Base-by-base conservation (phyloP, 2,797 vertebrate species). In the Myotis pilosus region DNA sequence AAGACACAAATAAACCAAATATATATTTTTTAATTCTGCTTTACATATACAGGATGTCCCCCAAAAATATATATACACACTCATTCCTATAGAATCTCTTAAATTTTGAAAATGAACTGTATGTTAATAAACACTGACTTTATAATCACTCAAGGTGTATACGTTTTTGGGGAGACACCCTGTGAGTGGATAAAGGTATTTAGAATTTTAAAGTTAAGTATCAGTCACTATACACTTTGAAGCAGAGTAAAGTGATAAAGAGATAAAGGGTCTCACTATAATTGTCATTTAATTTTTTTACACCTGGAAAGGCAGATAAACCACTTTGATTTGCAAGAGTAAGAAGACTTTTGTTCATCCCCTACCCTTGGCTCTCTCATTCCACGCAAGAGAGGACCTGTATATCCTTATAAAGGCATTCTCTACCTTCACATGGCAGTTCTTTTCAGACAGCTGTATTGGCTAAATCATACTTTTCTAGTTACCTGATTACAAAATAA, bases 1-100 rank as follows among this genome's bases (percentile, higher is more conserved):
- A 95, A 96, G 62, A 89, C 17, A 79, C 88, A 95, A 89, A 96
- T 94, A 84, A 94, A 53, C 95, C 74, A 69, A 36, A 60, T 28
- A 28, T 60, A 57, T 57, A 25, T 28, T 23, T 9, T 23, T 57
- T 57, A 55, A 30, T 62, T 62, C 6, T 93, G 95, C 90, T 96
- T 89, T 60, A 86, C 22, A n/a, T 89, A 28, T 66, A 64, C 7
- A 64, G 62, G 13, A 3, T 64, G 62, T n/a, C 36, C 36, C 62
- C 30, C 57, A 47, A 16, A n/a, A 64, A 64, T n/a, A 16, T 64
- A 15, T 64, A 64, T 64, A 64, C 7, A 64, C 36, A 36, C 36
- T 36, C 36, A 36, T 36, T 36, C 36, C 62, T 64, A 7, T 64
- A n/a, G 15, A n/a, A n/a, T 64, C 30, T 64, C 28, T 64, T 64